Conservation (phyloP, 2,113 vertebrate genomes). For the Saccopteryx leptura region DNA sequence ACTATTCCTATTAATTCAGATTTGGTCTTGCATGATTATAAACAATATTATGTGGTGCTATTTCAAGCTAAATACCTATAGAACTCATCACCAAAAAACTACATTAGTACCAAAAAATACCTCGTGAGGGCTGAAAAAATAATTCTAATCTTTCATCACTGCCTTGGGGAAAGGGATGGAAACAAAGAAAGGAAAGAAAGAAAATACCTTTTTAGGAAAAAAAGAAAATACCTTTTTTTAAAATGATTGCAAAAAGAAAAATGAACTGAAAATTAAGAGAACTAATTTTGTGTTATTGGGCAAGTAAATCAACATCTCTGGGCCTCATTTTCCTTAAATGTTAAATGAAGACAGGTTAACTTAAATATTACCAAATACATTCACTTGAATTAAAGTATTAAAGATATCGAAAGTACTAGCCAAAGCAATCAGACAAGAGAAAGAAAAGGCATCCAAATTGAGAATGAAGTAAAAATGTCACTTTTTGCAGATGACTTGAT, state of each 20-base stretch:
- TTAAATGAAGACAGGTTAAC: constrained; percentile 14
- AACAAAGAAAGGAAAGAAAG: not conserved
- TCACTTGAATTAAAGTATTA: constrained; percentile 45
- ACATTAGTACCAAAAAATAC: not conserved
- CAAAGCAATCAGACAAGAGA: not conserved
- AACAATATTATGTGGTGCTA: not conserved
- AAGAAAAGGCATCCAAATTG: not conserved
- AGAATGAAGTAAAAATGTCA: not conserved
- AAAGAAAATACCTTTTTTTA: no score
- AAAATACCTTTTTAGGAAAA: not conserved
- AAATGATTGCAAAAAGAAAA: constrained; percentile 31
- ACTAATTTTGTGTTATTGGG: not conserved
- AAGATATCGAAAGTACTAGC: not conserved
- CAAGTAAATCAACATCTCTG: not conserved
- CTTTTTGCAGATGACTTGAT: not conserved
- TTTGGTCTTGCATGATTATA: not conserved
- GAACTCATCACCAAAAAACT: not conserved
- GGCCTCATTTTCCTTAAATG: constrained; percentile 45
- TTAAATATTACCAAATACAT: constrained; percentile 27
- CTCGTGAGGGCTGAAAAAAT: not conserved
- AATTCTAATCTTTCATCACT: constrained; percentile 18
- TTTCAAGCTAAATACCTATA: not conserved
- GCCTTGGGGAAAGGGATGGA: not conserved
- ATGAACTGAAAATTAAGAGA: constrained; percentile 11
- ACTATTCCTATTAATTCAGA: not conserved